phyloP scores from a whole-genome alignment of 1,140 invertebrate species.

The Ceratina australensis region DNA sequence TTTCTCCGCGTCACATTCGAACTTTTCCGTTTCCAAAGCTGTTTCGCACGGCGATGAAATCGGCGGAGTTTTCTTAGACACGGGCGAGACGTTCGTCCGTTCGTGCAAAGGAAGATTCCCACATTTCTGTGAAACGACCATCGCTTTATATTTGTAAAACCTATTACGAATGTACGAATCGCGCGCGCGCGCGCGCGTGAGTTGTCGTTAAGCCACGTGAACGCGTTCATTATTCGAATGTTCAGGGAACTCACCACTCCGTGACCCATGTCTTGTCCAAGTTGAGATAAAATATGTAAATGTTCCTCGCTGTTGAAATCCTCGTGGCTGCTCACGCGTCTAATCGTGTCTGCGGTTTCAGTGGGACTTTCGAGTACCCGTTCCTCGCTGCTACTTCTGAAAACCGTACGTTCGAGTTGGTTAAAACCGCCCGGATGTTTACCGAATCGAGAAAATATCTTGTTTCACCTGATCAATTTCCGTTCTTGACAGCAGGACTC shows the following conservation, averaged over 20 bases:
- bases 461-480: constrained; percentile 85
- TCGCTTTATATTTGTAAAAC: not conserved
- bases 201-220: not conserved
- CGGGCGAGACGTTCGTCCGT: constrained; percentile 74
- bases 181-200: not conserved
- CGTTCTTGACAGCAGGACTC: constrained; percentile 86
- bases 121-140: constrained; percentile 68
- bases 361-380: constrained; percentile 76
- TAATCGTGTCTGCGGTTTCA: constrained; percentile 78
- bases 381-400: constrained; percentile 84
- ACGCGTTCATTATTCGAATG: not conserved
- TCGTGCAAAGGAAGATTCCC: constrained; percentile 75
- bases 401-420: constrained; percentile 4
- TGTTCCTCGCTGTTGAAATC: constrained; percentile 82
- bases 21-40: constrained; percentile 70
- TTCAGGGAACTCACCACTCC: constrained; percentile 69
- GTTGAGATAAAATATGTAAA: constrained; percentile 74
- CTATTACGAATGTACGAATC: not conserved
- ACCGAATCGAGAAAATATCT: too few species aligned
- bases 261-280: constrained; percentile 75
- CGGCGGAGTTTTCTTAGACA: constrained; percentile 70
- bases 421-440: not conserved
- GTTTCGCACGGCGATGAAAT: constrained; percentile 71
- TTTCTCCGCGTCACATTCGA: constrained; percentile 79
- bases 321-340: constrained; percentile 84